Conservation (phyloP, 2,113 vertebrate genomes). For the Hippocampus comes region DNA sequence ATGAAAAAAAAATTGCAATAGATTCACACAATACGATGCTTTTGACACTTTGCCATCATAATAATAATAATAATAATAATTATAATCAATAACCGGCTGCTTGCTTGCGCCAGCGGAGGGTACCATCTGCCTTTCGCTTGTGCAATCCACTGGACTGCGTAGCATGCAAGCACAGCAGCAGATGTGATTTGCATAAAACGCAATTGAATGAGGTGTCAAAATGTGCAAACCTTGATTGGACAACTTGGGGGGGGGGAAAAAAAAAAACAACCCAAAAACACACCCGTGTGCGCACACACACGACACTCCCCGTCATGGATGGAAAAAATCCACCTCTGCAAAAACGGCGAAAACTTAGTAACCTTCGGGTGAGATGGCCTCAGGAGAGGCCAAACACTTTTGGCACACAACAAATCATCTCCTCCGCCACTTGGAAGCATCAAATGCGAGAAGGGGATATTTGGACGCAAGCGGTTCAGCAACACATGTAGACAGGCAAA, state of each 20-base stretch:
- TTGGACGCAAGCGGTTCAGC: too few relatives aligned
- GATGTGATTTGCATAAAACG: constrained; percentile 4
- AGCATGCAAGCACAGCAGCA: constrained; percentile 19
- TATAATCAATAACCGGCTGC: neutral
- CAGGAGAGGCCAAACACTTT: neutral
- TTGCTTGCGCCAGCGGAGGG: neutral
- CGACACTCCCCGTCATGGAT: constrained; percentile 17
- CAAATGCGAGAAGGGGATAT: too few relatives aligned
- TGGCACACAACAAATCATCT: neutral
- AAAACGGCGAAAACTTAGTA: neutral
- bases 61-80: too few relatives aligned
- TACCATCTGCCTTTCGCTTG: neutral
- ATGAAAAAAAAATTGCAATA: too few relatives aligned
- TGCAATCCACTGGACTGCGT: neutral
- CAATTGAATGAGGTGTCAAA: constrained; percentile 19
- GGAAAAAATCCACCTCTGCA: constrained; percentile 52
- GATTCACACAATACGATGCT: too few relatives aligned
- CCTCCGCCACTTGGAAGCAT: too few relatives aligned
- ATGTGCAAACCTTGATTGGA: neutral
- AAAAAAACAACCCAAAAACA: neutral
- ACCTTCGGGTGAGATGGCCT: neutral
- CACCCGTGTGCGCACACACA: neutral
- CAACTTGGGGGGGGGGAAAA: neutral
- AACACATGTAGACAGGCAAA: too few relatives aligned
- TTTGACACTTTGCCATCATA: too few relatives aligned